These are phyloP conservation scores for Paguma larvata DNA, from an alignment of 2,797 vertebrate species.

Conservation along the genomic window DNA sequence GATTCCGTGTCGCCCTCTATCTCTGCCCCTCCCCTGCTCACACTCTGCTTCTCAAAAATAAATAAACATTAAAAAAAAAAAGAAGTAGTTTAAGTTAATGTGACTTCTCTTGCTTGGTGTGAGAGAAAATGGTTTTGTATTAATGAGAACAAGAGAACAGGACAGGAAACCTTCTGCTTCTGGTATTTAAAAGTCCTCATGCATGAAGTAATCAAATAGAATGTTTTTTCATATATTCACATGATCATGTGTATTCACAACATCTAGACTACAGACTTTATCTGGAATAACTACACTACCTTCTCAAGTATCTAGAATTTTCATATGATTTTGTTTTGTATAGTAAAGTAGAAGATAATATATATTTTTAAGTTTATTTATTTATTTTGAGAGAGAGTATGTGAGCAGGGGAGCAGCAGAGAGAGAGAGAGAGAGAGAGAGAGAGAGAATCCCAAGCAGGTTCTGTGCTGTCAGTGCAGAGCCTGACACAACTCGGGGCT, in stretches of 20 bases:
- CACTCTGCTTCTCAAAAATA: no score
- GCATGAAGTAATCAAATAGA: slow-evolving; percentile 29
- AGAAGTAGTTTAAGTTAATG: background rate
- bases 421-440: no score
- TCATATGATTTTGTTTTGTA: slow-evolving; percentile 13
- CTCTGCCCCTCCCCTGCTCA: no score
- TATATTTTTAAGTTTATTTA: background rate
- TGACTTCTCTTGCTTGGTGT: background rate
- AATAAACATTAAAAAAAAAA: no score
- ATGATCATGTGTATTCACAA: background rate
- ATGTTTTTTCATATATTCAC: slow-evolving; percentile 8
- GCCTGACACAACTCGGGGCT: no score
- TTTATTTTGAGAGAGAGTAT: no score
- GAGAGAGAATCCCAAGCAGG: no score
- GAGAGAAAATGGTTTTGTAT: slow-evolving; percentile 26
- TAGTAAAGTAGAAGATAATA: slow-evolving; percentile 31
- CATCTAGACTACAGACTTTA: background rate
- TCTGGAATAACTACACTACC: background rate
- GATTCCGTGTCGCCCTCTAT: no score
- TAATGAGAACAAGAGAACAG: background rate
- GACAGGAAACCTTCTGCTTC: background rate
- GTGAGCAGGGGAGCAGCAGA: no score
- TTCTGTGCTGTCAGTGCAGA: no score
- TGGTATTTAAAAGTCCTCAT: slow-evolving; percentile 28
- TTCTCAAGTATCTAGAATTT: slow-evolving; percentile 34